These are phyloP conservation scores for Argynnis bischoffii DNA, from an alignment of 2,888 invertebrate species.

Conservation along the genomic window DNA sequence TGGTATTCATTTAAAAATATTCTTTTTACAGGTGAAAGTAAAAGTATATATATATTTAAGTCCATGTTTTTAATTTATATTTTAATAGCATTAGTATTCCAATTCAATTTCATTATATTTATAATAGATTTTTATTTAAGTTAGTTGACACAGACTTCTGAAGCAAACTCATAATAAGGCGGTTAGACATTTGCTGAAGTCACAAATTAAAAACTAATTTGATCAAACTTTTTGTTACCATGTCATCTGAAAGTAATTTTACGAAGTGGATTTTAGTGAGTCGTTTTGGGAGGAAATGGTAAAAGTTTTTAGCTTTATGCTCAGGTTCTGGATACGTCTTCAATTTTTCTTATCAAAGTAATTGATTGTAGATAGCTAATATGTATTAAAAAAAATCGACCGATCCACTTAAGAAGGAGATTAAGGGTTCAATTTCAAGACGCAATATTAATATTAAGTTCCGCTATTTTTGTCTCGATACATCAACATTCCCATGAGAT, in stretches of 20 bases:
- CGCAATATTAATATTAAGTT: too few relatives aligned
- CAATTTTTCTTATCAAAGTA: too few relatives aligned
- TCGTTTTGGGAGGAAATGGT: not conserved
- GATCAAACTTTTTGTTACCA: slow-evolving; percentile 16
- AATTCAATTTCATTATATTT: slow-evolving; percentile 1
- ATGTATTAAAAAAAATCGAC: too few relatives aligned
- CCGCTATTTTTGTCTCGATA: too few relatives aligned
- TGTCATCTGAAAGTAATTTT: slow-evolving; percentile 9
- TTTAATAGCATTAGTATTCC: not conserved
- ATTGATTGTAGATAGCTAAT: too few relatives aligned
- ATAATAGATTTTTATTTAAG: slow-evolving; percentile 8
- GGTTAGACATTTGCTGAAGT: not conserved
- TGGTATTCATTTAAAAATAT: too few relatives aligned
- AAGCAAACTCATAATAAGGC: slow-evolving; percentile 16
- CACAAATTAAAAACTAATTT: slow-evolving; percentile 19
- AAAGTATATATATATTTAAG: too few relatives aligned
- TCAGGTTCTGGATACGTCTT: too few relatives aligned
- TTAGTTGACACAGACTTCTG: slow-evolving; percentile 19
- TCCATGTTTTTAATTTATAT: not conserved
- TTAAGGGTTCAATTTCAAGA: too few relatives aligned
- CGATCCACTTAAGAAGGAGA: too few relatives aligned
- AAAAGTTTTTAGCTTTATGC: not conserved
- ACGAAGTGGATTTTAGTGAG: not conserved
- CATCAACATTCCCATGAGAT: too few relatives aligned
- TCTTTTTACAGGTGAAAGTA: too few relatives aligned